phyloP scores from a whole-genome alignment of 2,888 invertebrate species.

The Therioaphis trifolii region DNA sequence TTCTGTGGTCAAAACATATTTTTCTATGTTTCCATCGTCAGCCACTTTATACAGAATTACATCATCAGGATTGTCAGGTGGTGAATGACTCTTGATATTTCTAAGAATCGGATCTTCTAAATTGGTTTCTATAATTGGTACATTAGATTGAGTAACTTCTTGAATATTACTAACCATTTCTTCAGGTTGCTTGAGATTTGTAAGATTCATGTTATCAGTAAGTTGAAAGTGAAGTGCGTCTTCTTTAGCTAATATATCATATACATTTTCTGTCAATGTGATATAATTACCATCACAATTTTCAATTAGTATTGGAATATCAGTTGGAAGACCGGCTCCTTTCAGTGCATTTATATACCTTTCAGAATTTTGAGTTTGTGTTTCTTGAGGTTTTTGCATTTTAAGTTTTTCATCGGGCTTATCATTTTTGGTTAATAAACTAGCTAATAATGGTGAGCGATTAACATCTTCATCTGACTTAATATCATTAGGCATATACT shows the following conservation, averaged over 20 bases:
- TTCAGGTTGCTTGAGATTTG: constrained; percentile 62
- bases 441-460: constrained; percentile 67
- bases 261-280: constrained; percentile 75
- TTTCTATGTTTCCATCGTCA: constrained; percentile 66
- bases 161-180: constrained; percentile 60
- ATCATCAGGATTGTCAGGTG: constrained; percentile 66
- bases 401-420: constrained; percentile 69
- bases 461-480: constrained; percentile 61
- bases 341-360: constrained; percentile 67
- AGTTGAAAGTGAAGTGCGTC: constrained; percentile 65
- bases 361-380: constrained; percentile 62
- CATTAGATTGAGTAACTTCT: constrained; percentile 63
- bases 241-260: constrained; percentile 67
- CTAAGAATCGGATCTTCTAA: constrained; percentile 62
- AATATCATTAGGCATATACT: constrained; percentile 33
- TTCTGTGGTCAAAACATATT: constrained; percentile 66
- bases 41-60: constrained; percentile 66
- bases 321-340: constrained; percentile 69
- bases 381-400: constrained; percentile 68
- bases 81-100: constrained; percentile 64
- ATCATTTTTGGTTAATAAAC: constrained; percentile 72
- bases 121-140: constrained; percentile 61
- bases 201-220: constrained; percentile 63
- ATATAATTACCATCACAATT: constrained; percentile 76
- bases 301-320: constrained; percentile 74